A percentile compares a stretch with the other conserved stretches of the same genome.
Conservation (phyloP, 2,113 vertebrate genomes). For the Corythornis vintsioides region DNA sequence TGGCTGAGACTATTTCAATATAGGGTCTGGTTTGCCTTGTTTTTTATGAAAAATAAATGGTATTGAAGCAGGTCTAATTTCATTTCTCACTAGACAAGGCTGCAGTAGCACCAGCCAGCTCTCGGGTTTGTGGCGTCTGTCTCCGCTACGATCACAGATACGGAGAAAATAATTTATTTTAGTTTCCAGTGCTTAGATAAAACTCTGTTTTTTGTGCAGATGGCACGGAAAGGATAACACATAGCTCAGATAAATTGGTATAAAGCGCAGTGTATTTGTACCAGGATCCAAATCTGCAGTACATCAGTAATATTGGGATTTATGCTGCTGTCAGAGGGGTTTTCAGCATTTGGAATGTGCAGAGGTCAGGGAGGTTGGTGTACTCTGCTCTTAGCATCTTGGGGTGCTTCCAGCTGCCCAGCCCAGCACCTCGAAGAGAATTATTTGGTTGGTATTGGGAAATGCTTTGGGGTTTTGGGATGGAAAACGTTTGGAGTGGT, state of each 20-base stretch:
- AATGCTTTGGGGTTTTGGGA: neutral
- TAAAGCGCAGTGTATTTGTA: neutral
- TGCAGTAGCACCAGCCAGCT: conserved; percentile 33
- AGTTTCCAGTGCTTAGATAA: conserved; percentile 22
- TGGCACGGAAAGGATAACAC: conserved; percentile 40
- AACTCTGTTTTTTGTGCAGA: conserved; percentile 43
- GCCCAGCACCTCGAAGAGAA: neutral
- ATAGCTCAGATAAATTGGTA: conserved; percentile 16
- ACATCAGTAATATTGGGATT: neutral
- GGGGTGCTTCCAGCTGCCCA: neutral
- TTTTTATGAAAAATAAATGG: conserved; percentile 52
- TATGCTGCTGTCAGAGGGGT: neutral
- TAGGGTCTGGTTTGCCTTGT: neutral
- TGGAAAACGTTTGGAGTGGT: accelerated
- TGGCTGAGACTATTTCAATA: neutral
- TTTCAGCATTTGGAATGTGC: neutral
- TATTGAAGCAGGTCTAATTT: conserved; percentile 9
- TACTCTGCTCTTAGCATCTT: neutral
- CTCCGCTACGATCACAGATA: conserved; percentile 41
- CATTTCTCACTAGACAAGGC: conserved; percentile 55
- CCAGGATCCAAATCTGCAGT: neutral
- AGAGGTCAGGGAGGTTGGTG: neutral
- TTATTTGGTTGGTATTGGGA: neutral
- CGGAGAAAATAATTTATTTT: conserved; percentile 49
- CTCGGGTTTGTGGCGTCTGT: conserved; percentile 49